Percentiles rank a stretch among this genome's conserved stretches.
Conservation (phyloP, 53 echinoderm and acorn worm species). For the Astropecten irregularis region DNA sequence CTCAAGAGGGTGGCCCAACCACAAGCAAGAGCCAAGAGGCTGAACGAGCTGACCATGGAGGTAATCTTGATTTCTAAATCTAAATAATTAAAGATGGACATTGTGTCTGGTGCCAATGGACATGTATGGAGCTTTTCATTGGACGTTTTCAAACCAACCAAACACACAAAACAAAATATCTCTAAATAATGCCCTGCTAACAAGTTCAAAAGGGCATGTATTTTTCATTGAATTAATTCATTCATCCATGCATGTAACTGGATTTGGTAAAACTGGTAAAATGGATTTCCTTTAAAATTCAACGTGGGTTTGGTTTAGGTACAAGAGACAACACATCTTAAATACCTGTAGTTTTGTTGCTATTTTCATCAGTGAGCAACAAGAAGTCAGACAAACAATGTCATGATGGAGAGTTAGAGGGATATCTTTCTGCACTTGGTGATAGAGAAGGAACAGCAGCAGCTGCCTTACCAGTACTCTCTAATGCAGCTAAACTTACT, state of each 20-base stretch:
- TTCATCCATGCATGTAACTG: no score
- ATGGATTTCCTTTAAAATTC: no score
- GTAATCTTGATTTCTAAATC: background rate
- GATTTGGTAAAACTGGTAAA: no score
- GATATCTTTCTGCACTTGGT: conserved; percentile 47
- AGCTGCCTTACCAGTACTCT: conserved; percentile 51
- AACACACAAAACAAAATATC: no score
- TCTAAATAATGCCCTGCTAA: no score
- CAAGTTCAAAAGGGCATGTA: no score
- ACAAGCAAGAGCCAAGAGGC: conserved; percentile 24
- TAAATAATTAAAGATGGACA: background rate
- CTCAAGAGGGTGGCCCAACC: conserved; percentile 66
- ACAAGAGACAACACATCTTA: no score
- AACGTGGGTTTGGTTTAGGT: no score
- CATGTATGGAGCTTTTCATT: no score
- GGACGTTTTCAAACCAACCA: no score
- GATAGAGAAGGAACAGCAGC: conserved; percentile 62
- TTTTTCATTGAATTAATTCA: no score
- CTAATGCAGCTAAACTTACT: conserved; percentile 48
- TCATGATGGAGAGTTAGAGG: conserved; percentile 37
- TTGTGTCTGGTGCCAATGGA: background rate
- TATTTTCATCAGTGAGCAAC: conserved; percentile 13
- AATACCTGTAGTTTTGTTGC: background rate
- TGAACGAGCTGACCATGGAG: conserved; percentile 29
- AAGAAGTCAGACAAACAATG: conserved; percentile 28